Evolutionary conservation across 2,113 vertebrate species (phyloP), one percentile per base, ranked within the genome.

Genomic region (Pagrus major): DNA sequence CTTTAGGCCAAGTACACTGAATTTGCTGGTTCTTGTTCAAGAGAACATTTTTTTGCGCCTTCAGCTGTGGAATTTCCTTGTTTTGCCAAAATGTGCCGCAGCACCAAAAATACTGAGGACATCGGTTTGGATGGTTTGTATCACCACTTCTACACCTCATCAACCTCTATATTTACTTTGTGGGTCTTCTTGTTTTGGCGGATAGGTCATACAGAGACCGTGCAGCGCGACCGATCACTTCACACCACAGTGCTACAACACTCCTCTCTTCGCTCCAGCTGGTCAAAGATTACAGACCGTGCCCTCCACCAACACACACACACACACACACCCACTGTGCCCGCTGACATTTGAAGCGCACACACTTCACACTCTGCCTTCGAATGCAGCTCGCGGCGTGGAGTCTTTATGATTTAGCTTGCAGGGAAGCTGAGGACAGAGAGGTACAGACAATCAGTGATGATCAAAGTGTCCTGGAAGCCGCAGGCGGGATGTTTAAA

Each of bases 241-340:
- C 68, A 76, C 86, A 87, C 82, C 47, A 51, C 55, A 67, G 23
- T 81, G 80, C 74, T 78, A 60, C 70, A 73, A 75, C 59, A 74
- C 68, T 72, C 49, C 51, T 83, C 25, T 77, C 70, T 73, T 83
- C 61, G 51, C 37, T 70, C 66, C 92, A 89, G 86, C 89, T 88
- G 89, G 77, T 88, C 81, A 89, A 90, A 90, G 87, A 84, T 80
- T 80, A 85, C 56, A 88, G 44, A 81, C 42, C 16, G 37, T 61
- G 39, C 60, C 68, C 77, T 69, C 58, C 68, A 76, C 72, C 74
- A 65, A 78, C 56, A 65, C 71, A 47, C 49, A 71, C 65, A 65
- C 71, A 52, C 16, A 71, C 25, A 35, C 25, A 64, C 39, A 52
- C 46, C 29, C 49, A 64, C 51, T 65, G 59, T 54, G 67, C 35